Base-by-base conservation (phyloP, 2,888 invertebrate genomes). In the Drosophila planitibia region DNA sequence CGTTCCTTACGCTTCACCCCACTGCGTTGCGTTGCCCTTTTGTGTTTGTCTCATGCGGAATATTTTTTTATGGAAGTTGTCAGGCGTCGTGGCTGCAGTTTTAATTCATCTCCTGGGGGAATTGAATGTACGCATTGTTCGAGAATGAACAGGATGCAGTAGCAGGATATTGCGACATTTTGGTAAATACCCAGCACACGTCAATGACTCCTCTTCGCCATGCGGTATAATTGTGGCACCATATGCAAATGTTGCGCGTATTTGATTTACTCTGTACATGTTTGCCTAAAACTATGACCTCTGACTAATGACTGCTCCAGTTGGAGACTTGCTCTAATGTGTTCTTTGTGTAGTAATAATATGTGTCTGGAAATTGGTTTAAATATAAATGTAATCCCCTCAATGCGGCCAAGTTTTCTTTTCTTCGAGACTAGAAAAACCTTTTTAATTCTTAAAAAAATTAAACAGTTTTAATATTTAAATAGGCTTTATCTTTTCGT, bases 151-250 rank as follows among this genome's bases (percentile, higher is more conserved):
- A 60, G 79, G 81, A 79, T 79, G 78, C 76, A 59, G 59, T 62
- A 33, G 74, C 78, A 80, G 82, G 80, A 81, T 80, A 81, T 81
- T 79, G 82, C 79, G 80, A 82, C 82, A 76, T 79, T 79, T 76
- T 60, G 47, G 69, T 75, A 79, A 79, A 81, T 81, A 80, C 59
- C 47, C 57, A 54, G 53, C 55, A 71, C 73, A 70, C 81, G 79
- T 81, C 82, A 81, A 78, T 82, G 79, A 78, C 82, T 76, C 37
- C 22, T 3, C n/a, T n/a, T 28, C 25, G 39, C 33, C 65, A 58
- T 79, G 59, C 72, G 80, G 53, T 59, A 81, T 72, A 81, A 82
- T 79, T 81, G 81, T 76, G 55, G 52, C 41, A 39, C 62, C 57
- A 54, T n/a, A 39, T 41, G 53, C n/a, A 55, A 44, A 12, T 37